phyloP scores from a whole-genome alignment of 2,888 invertebrate genomes.

The Acrobasis repandana region DNA sequence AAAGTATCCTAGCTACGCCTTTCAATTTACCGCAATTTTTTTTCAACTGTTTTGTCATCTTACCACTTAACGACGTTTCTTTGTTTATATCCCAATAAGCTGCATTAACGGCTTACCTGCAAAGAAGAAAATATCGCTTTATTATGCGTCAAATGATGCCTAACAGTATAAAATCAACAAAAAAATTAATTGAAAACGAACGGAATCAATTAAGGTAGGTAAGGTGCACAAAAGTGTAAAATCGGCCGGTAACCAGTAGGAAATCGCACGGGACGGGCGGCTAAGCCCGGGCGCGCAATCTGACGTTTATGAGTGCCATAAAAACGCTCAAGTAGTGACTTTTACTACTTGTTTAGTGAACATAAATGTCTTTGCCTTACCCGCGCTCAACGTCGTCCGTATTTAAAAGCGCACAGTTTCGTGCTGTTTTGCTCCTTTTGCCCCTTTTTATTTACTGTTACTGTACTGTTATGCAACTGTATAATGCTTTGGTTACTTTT shows the following conservation, averaged over 20 bases:
- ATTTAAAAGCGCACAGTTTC: conserved; percentile 82
- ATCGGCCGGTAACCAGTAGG: conserved; percentile 34
- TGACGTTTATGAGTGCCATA: conserved; percentile 84
- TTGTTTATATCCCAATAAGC: conserved; percentile 50
- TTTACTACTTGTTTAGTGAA: conserved; percentile 85
- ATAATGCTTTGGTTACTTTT: conserved; percentile 81
- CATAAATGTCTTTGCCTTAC: conserved; percentile 84
- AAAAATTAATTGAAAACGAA: conserved; percentile 58
- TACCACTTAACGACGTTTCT: conserved; percentile 58
- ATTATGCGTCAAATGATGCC: conserved; percentile 49
- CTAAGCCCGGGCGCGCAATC: conserved; percentile 79
- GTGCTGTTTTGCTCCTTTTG: conserved; percentile 77
- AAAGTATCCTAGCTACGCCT: no score
- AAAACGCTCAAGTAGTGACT: conserved; percentile 84
- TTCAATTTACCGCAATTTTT: background rate
- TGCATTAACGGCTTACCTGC: conserved; percentile 65
- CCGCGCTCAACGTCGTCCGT: conserved; percentile 79
- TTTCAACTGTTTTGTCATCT: conserved; percentile 46
- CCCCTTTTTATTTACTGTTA: conserved; percentile 78
- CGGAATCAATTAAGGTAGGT: conserved; percentile 68
- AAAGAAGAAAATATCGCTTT: conserved; percentile 54
- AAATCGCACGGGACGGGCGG: conserved; percentile 56
- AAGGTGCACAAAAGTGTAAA: conserved; percentile 41
- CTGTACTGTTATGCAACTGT: conserved; percentile 81
- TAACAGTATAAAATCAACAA: conserved; percentile 38